Conservation (phyloP, 2,113 vertebrate species). For the Pedetes capensis region DNA sequence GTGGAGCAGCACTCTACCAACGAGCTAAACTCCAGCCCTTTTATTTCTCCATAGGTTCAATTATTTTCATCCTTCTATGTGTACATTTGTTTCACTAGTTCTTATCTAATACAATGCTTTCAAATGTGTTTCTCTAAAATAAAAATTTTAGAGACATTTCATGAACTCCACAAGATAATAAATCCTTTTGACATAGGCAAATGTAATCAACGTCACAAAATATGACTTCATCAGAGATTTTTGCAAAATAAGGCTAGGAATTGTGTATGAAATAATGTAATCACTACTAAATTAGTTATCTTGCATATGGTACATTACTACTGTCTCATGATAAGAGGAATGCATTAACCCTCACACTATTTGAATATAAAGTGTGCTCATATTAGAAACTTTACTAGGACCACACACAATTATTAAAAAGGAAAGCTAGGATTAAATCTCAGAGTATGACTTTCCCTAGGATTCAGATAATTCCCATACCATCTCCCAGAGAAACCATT, state of each 20-base stretch:
- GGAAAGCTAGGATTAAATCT: not conserved
- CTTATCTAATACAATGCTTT: not conserved
- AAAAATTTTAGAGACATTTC: not conserved
- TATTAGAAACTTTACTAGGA: not conserved
- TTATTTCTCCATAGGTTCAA: not conserved
- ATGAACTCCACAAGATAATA: not conserved
- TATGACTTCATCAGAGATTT: not conserved
- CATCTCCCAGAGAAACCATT: not conserved
- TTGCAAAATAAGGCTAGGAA: not conserved
- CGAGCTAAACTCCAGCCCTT: too few species aligned
- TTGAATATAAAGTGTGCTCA: not conserved
- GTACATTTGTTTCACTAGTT: not conserved
- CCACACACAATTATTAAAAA: not conserved
- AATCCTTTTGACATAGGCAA: not conserved
- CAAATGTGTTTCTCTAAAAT: not conserved
- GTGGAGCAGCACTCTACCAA: too few species aligned
- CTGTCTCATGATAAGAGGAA: not conserved
- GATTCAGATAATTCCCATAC: not conserved
- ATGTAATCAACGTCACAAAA: not conserved
- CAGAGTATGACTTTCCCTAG: not conserved
- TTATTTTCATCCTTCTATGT: not conserved
- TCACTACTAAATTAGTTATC: not conserved
- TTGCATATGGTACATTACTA: not conserved
- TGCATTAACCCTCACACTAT: not conserved
- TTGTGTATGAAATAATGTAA: not conserved